phyloP scores from a whole-genome alignment of 2,113 vertebrate species.

The Acrocephalus arundinaceus region DNA sequence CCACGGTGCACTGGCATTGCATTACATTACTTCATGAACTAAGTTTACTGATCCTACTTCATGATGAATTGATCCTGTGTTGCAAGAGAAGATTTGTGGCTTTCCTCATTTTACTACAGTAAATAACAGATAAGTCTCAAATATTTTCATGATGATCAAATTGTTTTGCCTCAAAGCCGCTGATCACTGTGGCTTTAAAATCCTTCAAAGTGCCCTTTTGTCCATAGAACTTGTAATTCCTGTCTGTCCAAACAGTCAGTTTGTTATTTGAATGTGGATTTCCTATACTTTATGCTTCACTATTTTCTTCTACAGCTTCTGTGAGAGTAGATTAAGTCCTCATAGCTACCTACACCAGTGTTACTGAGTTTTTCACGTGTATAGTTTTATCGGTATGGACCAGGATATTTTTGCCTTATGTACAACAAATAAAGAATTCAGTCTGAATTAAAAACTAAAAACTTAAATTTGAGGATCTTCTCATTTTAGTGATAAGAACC shows the following conservation, averaged over 20 bases:
- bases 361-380: not conserved
- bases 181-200: not conserved
- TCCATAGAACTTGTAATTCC: not conserved
- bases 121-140: not conserved
- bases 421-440: not conserved
- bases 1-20: not conserved
- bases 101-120: not conserved
- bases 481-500: not conserved
- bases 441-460: not conserved
- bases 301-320: not conserved
- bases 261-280: not conserved
- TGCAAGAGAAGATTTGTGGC: not conserved
- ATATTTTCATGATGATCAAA: not conserved
- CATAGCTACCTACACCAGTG: not conserved
- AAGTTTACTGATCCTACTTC: not conserved
- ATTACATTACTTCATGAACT: not conserved
- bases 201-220: not conserved
- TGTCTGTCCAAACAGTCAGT: not conserved
- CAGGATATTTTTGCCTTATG: not conserved
- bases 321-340: not conserved
- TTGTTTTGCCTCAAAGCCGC: not conserved
- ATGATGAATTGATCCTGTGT: not conserved
- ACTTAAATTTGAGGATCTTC: not conserved
- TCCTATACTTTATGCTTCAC: not conserved
- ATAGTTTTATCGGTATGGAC: not conserved